Evolutionary conservation across 2,888 invertebrate genomes (phyloP).

Genomic region (Drosophila greeni): DNA sequence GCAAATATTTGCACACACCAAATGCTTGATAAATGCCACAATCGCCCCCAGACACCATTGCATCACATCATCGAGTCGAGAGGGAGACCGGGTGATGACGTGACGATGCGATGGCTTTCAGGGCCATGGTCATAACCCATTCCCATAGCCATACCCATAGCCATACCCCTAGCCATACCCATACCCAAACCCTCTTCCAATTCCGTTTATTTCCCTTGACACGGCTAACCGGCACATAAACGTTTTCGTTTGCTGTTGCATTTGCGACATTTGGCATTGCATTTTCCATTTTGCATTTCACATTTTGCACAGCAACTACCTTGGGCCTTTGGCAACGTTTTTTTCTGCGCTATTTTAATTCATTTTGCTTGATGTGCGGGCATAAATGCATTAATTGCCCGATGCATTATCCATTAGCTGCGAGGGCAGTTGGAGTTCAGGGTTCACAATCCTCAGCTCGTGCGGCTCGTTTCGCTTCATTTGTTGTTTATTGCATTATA

Average conservation of each 20-base stretch:
- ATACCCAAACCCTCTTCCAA: neutral
- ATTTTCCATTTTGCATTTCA: slow-evolving; percentile 21
- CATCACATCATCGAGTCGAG: slow-evolving; percentile 11
- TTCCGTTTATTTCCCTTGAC: slow-evolving; percentile 16
- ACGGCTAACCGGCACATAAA: slow-evolving; percentile 30
- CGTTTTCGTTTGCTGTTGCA: slow-evolving; percentile 20
- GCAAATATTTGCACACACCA: slow-evolving; percentile 70
- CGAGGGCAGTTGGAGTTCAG: slow-evolving; percentile 20
- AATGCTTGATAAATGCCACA: slow-evolving; percentile 69
- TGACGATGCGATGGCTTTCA: slow-evolving; percentile 19
- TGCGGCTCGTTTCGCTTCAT: slow-evolving; percentile 49
- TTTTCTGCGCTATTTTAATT: slow-evolving; percentile 49
- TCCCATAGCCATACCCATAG: too few species aligned
- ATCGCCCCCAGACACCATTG: slow-evolving; percentile 40
- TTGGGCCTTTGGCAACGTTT: slow-evolving; percentile 22
- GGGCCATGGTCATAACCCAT: slow-evolving; percentile 8
- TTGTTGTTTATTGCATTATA: slow-evolving; percentile 62
- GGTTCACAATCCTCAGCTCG: slow-evolving; percentile 21
- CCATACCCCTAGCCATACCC: too few species aligned
- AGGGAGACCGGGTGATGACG: slow-evolving; percentile 17
- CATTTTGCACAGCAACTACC: slow-evolving; percentile 16
- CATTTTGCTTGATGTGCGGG: slow-evolving; percentile 54
- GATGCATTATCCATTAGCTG: slow-evolving; percentile 67
- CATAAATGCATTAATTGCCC: slow-evolving; percentile 63
- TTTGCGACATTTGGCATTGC: slow-evolving; percentile 35